Evolutionary conservation across 2,797 vertebrate species (phyloP), one percentile per base, ranked within the genome.

Genomic region (Gadopsis marmoratus): DNA sequence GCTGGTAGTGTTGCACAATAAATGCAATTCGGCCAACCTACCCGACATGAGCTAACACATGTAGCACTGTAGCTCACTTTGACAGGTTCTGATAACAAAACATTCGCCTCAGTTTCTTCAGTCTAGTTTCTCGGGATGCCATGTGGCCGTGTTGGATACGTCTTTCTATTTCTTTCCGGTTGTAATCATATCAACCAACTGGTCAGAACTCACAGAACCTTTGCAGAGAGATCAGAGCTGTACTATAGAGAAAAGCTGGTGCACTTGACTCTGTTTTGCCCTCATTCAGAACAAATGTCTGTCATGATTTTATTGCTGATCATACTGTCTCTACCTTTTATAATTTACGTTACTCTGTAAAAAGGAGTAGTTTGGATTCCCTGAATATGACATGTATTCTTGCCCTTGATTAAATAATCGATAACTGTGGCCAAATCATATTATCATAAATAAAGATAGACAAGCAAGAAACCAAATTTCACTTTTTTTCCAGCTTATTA

Each of bases 71-170:
- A 26, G 16, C 55, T 68, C 4, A 0, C 16, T 33, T 35, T 76
- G 82, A 80, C 61, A 73, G 59, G 7, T 62, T 3, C 13, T 51
- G 26, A n/a, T 26, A 65, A n/a, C 67, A 73, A 53, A 35, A 64
- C 66, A 64, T n/a, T 4, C 11, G 54, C 55, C 3, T 35, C 1
- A 4, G 59, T 4, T 35, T 26, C 26, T 26, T 26, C 26, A 26
- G 26, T 26, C 11, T 13, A 11, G 5, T n/a, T 47, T 50, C 21
- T 19, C 1, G 12, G 21, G 2, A 51, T 41, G 31, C 69, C 50
- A 23, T 41, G 48, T 50, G 37, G 53, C 16, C 23, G 12, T 33
- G 16, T 14, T 14, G 3, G 33, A 55, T 67, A 59, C 7, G 4
- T 16, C 7, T 35, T n/a, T 9, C 8, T 43, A 3, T 65, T 48